phyloP scores from a whole-genome alignment of 1,140 invertebrate species.

The Diuraphis noxia region DNA sequence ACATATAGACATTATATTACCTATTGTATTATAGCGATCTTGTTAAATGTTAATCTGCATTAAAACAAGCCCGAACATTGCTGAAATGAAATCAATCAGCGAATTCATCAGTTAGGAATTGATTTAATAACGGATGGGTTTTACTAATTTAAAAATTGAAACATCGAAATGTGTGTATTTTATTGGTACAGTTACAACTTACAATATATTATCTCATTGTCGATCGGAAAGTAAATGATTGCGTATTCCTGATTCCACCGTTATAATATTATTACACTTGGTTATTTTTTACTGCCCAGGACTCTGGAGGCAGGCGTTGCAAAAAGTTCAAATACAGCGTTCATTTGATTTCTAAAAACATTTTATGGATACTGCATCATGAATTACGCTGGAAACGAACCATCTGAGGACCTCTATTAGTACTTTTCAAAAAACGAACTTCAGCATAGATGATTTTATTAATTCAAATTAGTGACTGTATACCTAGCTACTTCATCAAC shows the following conservation, averaged over 20 bases:
- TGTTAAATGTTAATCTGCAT: not conserved
- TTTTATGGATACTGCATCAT: not conserved
- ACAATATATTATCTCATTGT: not conserved
- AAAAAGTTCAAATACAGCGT: not conserved
- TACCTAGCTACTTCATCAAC: constrained; percentile 14
- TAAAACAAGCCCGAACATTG: not conserved
- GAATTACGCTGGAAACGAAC: not conserved
- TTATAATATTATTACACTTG: not conserved
- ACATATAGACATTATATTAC: not conserved
- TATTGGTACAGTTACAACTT: not conserved
- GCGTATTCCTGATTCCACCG: not conserved
- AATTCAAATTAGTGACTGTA: constrained; percentile 4
- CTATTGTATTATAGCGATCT: not conserved
- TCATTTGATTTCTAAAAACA: constrained; percentile 4
- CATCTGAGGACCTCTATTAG: not conserved
- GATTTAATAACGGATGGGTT: not conserved
- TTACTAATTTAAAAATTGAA: not conserved
- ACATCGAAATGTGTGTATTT: not conserved
- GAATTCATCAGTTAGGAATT: constrained; percentile 7
- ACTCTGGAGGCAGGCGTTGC: not conserved
- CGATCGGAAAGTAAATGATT: not conserved
- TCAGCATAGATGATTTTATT: constrained; percentile 1
- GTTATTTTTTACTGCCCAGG: not conserved
- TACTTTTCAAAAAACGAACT: not conserved
- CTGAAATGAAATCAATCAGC: not conserved